Percentiles rank a stretch among this genome's conserved stretches.
Conservation (phyloP, 1,140 invertebrate species). For the Zaprionus camerounensis region DNA sequence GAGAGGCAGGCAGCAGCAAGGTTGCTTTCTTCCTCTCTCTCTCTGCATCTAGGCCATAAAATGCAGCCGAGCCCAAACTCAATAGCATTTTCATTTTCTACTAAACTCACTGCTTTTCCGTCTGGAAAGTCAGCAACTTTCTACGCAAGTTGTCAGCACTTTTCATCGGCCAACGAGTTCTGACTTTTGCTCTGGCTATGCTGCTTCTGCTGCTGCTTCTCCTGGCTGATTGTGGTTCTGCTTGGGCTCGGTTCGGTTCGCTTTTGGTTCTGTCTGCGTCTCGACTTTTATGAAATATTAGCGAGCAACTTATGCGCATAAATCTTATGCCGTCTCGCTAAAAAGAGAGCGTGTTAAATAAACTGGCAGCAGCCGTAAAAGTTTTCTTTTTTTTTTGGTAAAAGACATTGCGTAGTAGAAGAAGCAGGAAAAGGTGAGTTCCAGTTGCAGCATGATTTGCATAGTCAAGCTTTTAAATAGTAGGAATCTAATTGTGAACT, state of each 20-base stretch:
- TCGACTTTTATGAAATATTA: slow-evolving; percentile 59
- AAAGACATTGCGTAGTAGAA: not conserved
- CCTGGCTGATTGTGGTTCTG: not conserved
- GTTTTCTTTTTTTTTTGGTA: slow-evolving; percentile 6
- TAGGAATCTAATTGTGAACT: not conserved
- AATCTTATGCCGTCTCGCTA: slow-evolving; percentile 44
- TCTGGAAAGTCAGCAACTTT: slow-evolving; percentile 59
- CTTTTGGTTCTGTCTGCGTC: slow-evolving; percentile 13
- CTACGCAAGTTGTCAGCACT: slow-evolving; percentile 54
- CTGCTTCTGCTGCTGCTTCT: not conserved
- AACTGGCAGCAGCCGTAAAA: slow-evolving; percentile 49
- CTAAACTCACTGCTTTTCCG: slow-evolving; percentile 30
- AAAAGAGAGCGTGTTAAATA: slow-evolving; percentile 49
- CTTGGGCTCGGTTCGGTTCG: slow-evolving; percentile 3
- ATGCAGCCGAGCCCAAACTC: slow-evolving; percentile 36
- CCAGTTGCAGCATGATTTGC: slow-evolving; percentile 17
- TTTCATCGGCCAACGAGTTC: slow-evolving; percentile 46
- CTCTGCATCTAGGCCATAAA: slow-evolving; percentile 41
- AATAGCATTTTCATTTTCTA: slow-evolving; percentile 44
- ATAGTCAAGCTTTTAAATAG: slow-evolving; percentile 25
- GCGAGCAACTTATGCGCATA: slow-evolving; percentile 57
- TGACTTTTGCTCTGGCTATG: slow-evolving; percentile 33
- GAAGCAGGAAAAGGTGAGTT: slow-evolving; percentile 8
- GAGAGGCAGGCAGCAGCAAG: slow-evolving; percentile 1
- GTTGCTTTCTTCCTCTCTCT: not conserved